Conservation (phyloP, 2,113 vertebrate genomes). For the Brachionichthys hirsutus region DNA sequence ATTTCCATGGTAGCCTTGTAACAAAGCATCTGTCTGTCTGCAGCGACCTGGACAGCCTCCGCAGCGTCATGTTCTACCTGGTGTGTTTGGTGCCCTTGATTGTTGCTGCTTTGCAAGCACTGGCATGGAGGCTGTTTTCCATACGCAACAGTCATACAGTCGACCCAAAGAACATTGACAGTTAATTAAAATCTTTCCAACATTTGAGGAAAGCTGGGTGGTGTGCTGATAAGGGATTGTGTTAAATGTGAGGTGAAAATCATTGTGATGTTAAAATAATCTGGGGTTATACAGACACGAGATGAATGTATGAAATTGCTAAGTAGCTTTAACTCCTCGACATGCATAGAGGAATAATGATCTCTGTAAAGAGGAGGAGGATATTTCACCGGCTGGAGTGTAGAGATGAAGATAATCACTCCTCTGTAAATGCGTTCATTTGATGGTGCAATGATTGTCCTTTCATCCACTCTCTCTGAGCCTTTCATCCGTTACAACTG, state of each 20-base stretch:
- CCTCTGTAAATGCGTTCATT: background rate
- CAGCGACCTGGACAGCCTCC: constrained; percentile 79
- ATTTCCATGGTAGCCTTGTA: background rate
- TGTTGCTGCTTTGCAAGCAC: constrained; percentile 77
- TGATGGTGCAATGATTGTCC: no score
- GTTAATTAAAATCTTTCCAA: constrained; percentile 24
- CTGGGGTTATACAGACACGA: background rate
- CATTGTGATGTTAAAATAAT: background rate
- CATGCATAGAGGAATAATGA: background rate
- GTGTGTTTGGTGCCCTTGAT: constrained; percentile 84
- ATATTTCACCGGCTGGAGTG: background rate
- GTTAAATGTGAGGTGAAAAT: background rate
- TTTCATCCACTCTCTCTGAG: background rate
- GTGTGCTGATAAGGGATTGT: background rate
- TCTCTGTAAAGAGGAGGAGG: background rate
- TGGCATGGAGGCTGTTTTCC: constrained; percentile 86
- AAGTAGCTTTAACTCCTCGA: no score
- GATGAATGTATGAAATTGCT: no score
- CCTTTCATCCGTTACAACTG: background rate
- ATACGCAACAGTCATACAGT: constrained; percentile 82
- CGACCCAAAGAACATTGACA: constrained; percentile 64
- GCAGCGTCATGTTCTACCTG: constrained; percentile 84
- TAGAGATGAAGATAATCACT: background rate
- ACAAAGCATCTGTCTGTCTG: constrained; percentile 10
- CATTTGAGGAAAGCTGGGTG: background rate